Evolutionary conservation across 2,113 vertebrate species (phyloP).

Genomic region (Centropus bengalensis): DNA sequence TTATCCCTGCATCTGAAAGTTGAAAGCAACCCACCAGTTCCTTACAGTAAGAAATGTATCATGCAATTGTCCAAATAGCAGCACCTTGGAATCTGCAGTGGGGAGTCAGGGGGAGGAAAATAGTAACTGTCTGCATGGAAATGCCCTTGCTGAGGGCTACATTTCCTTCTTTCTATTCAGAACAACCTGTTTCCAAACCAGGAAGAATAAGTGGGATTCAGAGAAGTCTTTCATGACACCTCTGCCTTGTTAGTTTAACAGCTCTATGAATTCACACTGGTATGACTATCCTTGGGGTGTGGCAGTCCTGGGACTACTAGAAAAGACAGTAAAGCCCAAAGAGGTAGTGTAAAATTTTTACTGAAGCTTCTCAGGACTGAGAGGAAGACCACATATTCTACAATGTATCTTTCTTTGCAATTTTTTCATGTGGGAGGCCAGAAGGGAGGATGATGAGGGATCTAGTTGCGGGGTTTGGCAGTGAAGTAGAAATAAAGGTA

Average conservation of each 20-base stretch:
- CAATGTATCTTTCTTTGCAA: neutral
- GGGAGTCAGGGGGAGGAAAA: neutral
- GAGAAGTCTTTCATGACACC: neutral
- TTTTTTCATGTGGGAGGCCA: neutral
- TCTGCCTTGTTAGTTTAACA: neutral
- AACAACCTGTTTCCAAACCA: neutral
- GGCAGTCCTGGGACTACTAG: neutral
- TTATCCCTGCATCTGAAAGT: neutral
- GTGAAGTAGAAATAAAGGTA: conserved; percentile 6
- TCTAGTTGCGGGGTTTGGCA: neutral
- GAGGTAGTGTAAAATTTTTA: neutral
- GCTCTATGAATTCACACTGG: neutral
- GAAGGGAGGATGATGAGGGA: neutral
- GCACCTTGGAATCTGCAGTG: neutral
- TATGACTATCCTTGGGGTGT: neutral
- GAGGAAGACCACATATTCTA: neutral
- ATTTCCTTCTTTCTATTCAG: neutral
- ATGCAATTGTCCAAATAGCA: neutral
- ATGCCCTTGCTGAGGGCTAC: neutral
- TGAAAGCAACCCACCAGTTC: neutral
- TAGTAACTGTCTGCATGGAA: neutral
- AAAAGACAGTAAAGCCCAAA: neutral
- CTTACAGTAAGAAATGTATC: neutral
- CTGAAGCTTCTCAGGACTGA: neutral
- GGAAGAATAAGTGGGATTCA: neutral